A percentile compares a stretch with the other conserved stretches of the same genome.
phyloP scores from a whole-genome alignment of 2,113 vertebrate genomes.

The Taurulus bubalis region DNA sequence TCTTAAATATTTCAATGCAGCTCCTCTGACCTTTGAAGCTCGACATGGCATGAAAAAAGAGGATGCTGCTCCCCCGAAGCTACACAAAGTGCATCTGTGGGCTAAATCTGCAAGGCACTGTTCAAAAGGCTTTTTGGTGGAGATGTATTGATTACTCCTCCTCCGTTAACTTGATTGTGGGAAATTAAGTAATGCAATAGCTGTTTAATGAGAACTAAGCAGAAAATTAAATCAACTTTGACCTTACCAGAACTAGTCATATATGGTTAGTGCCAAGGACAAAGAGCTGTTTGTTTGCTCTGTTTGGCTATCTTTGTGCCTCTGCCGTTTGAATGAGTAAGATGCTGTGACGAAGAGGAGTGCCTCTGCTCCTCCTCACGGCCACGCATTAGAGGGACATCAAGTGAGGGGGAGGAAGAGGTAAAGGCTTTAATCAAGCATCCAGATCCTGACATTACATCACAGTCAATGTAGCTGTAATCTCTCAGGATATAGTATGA shows the following conservation, averaged over 20 bases:
- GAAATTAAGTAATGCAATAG: conserved; percentile 88
- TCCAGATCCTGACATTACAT: neutral
- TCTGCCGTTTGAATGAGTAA: conserved; percentile 51
- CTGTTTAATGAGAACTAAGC: conserved; percentile 86
- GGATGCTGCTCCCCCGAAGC: conserved; percentile 11
- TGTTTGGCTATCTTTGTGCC: conserved; percentile 64
- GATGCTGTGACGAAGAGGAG: conserved; percentile 45
- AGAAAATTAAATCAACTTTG: conserved; percentile 87
- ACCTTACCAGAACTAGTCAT: conserved; percentile 84
- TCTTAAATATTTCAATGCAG: conserved; percentile 3
- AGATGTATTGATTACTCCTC: conserved; percentile 71
- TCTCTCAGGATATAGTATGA: neutral
- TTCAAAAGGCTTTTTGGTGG: conserved; percentile 79
- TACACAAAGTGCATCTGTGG: conserved; percentile 69
- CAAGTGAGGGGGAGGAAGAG: conserved; percentile 3
- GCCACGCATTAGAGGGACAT: conserved; percentile 20
- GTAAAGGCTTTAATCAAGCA: neutral
- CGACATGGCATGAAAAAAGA: conserved; percentile 36
- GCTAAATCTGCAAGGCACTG: conserved; percentile 70
- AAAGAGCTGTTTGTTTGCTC: conserved; percentile 78
- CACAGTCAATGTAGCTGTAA: neutral
- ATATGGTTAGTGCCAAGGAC: conserved; percentile 73
- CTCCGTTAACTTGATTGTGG: conserved; percentile 81
- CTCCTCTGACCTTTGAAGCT: conserved; percentile 51
- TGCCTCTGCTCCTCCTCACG: conserved; percentile 23